A percentile compares a stretch with the other conserved stretches of the same genome.
Evolutionary conservation across 2,113 vertebrate genomes (phyloP).

Genomic region (Panurus biarmicus): DNA sequence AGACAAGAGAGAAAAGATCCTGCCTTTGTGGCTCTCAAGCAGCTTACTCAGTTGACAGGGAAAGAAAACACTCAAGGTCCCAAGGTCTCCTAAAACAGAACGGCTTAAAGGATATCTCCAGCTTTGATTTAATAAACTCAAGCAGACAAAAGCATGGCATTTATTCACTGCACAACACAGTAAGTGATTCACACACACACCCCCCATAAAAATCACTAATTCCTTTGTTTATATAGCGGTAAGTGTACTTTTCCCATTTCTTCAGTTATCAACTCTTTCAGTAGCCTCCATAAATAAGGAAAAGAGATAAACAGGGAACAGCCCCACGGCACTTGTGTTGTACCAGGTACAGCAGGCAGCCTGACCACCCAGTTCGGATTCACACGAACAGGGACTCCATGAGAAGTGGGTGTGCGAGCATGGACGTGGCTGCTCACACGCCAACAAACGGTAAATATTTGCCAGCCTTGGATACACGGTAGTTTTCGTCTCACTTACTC

Average conservation of each 20-base stretch:
- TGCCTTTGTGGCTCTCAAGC: neutral
- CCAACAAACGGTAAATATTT: neutral
- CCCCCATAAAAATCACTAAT: neutral
- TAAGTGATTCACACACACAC: neutral
- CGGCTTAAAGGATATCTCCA: neutral
- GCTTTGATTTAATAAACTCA: neutral
- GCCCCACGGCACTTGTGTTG: too few relatives aligned
- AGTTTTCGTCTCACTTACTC: neutral
- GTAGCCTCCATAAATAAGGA: neutral
- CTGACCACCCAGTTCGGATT: neutral
- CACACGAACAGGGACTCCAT: too few relatives aligned
- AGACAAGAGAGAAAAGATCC: neutral
- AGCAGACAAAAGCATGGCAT: neutral
- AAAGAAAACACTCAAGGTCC: neutral
- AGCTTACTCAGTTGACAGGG: neutral
- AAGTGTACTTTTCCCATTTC: neutral
- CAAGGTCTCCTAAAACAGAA: neutral
- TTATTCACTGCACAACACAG: neutral
- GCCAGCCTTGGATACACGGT: too few relatives aligned
- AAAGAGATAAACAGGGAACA: neutral
- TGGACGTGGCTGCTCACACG: accelerated
- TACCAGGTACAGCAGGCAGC: neutral
- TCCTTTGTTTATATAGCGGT: neutral
- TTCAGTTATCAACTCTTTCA: neutral
- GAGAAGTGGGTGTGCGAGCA: neutral